phyloP scores from a whole-genome alignment of 2,888 invertebrate genomes.

The Drosophila villosipedis region DNA sequence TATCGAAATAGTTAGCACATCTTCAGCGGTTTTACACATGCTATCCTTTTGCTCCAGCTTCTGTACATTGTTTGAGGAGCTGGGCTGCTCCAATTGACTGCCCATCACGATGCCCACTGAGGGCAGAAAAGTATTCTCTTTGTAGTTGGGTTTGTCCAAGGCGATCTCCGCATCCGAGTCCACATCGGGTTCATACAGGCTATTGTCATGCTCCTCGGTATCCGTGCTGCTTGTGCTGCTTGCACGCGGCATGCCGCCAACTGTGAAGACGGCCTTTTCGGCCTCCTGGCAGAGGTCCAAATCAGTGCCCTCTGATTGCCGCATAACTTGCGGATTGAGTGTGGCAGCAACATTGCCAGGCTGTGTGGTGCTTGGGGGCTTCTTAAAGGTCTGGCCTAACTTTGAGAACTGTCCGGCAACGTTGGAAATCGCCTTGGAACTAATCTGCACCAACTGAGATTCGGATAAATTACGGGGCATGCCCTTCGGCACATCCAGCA shows the following conservation, averaged over 20 bases:
- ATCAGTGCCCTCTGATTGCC: conserved; percentile 69
- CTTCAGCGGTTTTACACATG: conserved; percentile 84
- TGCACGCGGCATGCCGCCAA: conserved; percentile 72
- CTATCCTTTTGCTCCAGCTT: conserved; percentile 85
- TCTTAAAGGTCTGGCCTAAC: conserved; percentile 87
- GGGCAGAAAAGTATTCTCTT: conserved; percentile 87
- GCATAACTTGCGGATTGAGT: conserved; percentile 83
- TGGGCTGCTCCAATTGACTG: conserved; percentile 72
- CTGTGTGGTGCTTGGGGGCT: conserved; percentile 59
- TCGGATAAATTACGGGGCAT: conserved; percentile 93
- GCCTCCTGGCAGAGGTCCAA: conserved; percentile 81
- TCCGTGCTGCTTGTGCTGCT: conserved; percentile 86
- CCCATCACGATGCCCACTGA: conserved; percentile 89
- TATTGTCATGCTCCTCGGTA: conserved; percentile 89
- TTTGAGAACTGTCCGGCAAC: conserved; percentile 95
- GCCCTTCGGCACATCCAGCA: conserved; percentile 84
- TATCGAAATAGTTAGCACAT: conserved; percentile 85
- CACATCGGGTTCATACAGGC: conserved; percentile 86
- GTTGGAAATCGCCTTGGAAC: conserved; percentile 93
- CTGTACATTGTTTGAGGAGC: conserved; percentile 65
- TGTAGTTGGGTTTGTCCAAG: conserved; percentile 76
- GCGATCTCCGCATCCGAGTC: conserved; percentile 80
- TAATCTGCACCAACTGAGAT: conserved; percentile 93
- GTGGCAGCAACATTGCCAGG: conserved; percentile 66
- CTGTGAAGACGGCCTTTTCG: conserved; percentile 76